phyloP scores from a whole-genome alignment of 2,888 invertebrate species.

The Mallateleia sp. region DNA sequence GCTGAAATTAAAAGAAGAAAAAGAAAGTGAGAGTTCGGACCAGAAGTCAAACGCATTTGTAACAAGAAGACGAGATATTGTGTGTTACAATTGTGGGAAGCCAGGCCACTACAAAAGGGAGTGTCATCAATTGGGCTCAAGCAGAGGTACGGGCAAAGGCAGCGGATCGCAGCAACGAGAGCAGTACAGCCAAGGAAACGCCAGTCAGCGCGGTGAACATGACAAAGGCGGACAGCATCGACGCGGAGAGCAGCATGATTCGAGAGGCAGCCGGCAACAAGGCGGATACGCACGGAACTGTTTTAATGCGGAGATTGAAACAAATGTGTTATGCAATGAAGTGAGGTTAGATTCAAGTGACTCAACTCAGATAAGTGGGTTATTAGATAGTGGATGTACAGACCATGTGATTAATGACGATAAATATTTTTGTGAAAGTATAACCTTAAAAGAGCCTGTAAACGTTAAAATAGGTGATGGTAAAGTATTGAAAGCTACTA shows the following conservation, averaged over 20 bases:
- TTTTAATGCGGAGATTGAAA: background rate
- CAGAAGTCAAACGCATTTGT: constrained; percentile 71
- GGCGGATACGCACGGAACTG: constrained; percentile 10
- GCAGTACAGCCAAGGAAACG: background rate
- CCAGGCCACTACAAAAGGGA: constrained; percentile 8
- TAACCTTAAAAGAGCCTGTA: constrained; percentile 35
- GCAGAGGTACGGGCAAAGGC: background rate
- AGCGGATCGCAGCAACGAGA: background rate
- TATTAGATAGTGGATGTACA: constrained; percentile 53
- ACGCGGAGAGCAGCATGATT: background rate
- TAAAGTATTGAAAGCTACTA: constrained; percentile 23
- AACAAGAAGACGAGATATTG: constrained; percentile 39
- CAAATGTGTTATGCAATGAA: background rate
- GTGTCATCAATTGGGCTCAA: background rate
- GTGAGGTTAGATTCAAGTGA: constrained; percentile 22
- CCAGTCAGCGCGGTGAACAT: background rate
- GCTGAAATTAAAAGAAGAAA: constrained; percentile 54
- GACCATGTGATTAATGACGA: constrained; percentile 43
- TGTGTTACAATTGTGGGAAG: constrained; percentile 74
- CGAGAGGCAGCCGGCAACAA: background rate
- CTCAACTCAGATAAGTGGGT: constrained; percentile 26
- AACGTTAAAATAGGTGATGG: background rate
- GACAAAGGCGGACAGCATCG: background rate
- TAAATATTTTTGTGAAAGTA: constrained; percentile 20
- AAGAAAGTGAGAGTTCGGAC: constrained; percentile 19